Conservation (phyloP, 2,797 vertebrate genomes). For the Gobio occitaniae region DNA sequence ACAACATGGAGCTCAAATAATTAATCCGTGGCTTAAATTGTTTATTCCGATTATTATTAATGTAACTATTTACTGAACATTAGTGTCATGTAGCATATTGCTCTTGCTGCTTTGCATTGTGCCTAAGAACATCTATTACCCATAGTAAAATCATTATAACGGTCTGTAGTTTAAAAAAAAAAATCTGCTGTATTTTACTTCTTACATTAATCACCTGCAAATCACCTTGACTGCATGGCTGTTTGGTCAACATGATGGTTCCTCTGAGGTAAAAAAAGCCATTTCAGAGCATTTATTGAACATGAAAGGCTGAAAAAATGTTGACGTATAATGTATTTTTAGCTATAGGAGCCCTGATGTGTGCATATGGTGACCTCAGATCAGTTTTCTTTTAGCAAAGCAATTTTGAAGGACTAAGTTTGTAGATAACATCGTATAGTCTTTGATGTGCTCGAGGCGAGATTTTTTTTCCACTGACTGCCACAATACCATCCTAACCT, state of each 20-base stretch:
- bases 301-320: not conserved
- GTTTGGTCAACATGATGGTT: not conserved
- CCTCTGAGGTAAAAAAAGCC: not conserved
- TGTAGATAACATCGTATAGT: not conserved
- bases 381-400: constrained; percentile 14
- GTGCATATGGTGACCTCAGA: not conserved
- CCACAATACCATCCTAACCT: not conserved
- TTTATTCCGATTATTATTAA: not conserved
- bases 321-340: not conserved
- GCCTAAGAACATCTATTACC: not conserved
- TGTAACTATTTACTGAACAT: not conserved
- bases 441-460: not conserved
- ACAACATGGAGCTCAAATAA: not conserved
- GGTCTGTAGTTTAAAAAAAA: not conserved
- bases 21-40: not conserved
- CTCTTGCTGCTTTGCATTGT: not conserved
- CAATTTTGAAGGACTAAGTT: not conserved
- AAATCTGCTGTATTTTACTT: not conserved
- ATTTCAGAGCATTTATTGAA: not conserved
- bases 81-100: not conserved
- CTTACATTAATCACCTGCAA: not conserved
- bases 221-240: not conserved
- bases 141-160: not conserved
- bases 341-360: not conserved
- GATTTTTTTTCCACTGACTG: not conserved